phyloP scores from a whole-genome alignment of 2,797 vertebrate genomes.

The Hoplostethus mediterraneus region DNA sequence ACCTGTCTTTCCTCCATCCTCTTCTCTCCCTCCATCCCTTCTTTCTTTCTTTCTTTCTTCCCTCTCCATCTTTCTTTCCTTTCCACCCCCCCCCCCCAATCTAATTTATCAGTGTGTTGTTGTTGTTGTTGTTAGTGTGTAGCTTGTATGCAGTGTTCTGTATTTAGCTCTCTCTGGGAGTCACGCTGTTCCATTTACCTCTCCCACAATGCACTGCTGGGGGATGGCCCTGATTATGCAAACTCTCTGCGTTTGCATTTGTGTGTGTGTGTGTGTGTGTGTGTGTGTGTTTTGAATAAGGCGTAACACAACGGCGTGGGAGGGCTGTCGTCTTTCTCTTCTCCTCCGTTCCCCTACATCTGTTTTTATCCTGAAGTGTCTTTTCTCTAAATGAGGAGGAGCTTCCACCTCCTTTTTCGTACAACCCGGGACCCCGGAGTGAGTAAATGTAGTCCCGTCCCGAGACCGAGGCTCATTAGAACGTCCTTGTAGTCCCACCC shows the following conservation, averaged over 20 bases:
- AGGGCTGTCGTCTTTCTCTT: constrained; percentile 15
- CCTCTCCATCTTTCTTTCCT: background rate
- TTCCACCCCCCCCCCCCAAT: constrained; percentile 15
- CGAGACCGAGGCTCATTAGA: background rate
- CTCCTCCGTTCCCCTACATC: constrained; percentile 11
- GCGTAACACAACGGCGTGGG: constrained; percentile 36
- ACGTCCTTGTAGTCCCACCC: background rate
- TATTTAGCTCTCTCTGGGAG: constrained; percentile 59
- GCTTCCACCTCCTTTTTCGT: background rate
- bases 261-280: constrained; percentile 1
- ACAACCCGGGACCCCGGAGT: background rate
- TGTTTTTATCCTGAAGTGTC: constrained; percentile 2
- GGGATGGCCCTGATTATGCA: constrained; percentile 49
- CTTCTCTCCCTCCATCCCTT: background rate
- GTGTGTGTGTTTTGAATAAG: constrained; percentile 35
- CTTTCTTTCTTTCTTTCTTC: background rate
- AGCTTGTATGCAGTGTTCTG: constrained; percentile 47
- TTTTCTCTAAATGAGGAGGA: constrained; percentile 1
- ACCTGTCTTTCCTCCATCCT: background rate
- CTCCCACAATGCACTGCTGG: constrained; percentile 47
- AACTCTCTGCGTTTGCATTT: constrained; percentile 18
- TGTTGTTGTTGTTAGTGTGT: constrained; percentile 30
- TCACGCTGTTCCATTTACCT: constrained; percentile 61
- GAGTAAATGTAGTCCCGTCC: background rate
- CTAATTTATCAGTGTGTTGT: constrained; percentile 29